Conservation (phyloP, 2,888 invertebrate genomes). For the Caenorhabditis japonica region DNA sequence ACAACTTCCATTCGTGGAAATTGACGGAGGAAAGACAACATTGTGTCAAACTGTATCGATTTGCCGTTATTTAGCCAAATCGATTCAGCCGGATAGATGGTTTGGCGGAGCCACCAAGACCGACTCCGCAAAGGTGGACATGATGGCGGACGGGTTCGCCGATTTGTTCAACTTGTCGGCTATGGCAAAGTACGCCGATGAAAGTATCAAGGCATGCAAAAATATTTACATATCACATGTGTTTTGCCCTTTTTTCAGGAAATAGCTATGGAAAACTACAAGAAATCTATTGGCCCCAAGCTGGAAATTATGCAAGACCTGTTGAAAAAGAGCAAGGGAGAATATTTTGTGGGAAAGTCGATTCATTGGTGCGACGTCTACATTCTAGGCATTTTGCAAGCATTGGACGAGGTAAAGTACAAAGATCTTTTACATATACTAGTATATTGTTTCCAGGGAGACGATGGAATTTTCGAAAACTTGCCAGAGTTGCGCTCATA, state of each 20-base stretch:
- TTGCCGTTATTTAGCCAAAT: constrained; percentile 54
- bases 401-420: constrained; percentile 44
- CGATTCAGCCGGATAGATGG: constrained; percentile 50
- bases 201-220: constrained; percentile 10
- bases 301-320: constrained; percentile 39
- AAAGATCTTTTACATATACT: too few species aligned
- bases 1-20: constrained; percentile 49
- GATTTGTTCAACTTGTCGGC: constrained; percentile 39
- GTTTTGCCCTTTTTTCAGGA: constrained; percentile 22
- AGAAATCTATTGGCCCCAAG: constrained; percentile 13
- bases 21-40: constrained; percentile 53
- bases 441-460: constrained; percentile 12
- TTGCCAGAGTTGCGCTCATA: constrained; percentile 29
- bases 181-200: constrained; percentile 29
- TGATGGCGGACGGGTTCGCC: constrained; percentile 50
- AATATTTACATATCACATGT: too few species aligned
- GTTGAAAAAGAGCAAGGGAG: constrained; percentile 46
- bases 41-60: constrained; percentile 55
- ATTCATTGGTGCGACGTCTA: constrained; percentile 55
- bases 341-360: constrained; percentile 52
- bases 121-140: constrained; percentile 55
- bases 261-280: constrained; percentile 10
- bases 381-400: constrained; percentile 34
- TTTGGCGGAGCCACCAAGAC: constrained; percentile 56
- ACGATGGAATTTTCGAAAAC: constrained; percentile 23